phyloP scores from a whole-genome alignment of 2,113 vertebrate species.

The Monarcha castaneiventris region DNA sequence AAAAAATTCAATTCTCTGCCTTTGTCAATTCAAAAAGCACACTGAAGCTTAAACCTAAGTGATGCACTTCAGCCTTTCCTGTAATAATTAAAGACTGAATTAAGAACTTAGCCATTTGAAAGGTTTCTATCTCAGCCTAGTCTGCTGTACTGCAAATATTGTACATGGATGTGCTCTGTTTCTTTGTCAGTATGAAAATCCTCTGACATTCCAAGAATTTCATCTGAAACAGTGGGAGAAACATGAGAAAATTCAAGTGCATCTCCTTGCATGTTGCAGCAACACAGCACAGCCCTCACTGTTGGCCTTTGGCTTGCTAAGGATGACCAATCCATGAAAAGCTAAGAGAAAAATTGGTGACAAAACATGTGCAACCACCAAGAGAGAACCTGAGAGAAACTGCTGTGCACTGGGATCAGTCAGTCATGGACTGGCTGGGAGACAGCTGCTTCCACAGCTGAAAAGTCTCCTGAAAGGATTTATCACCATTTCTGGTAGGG shows the following conservation, averaged over 20 bases:
- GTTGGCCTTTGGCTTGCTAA: not conserved
- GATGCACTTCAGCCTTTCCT: not conserved
- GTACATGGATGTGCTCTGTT: not conserved
- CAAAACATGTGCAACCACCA: not conserved
- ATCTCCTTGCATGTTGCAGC: not conserved
- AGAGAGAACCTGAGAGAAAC: not conserved
- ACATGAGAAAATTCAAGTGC: not conserved
- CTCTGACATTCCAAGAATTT: not conserved
- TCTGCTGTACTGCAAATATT: not conserved
- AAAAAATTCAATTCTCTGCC: not conserved
- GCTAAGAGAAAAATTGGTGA: not conserved
- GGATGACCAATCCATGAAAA: not conserved
- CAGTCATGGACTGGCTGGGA: not conserved
- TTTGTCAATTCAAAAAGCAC: not conserved
- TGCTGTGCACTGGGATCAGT: not conserved
- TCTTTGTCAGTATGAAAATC: not conserved
- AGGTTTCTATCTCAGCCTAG: not conserved
- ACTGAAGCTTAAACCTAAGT: not conserved
- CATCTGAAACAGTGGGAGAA: not conserved
- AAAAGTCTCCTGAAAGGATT: not conserved
- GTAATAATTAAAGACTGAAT: not conserved
- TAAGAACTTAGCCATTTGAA: not conserved
- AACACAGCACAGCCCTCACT: not conserved
- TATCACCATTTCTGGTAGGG: not conserved
- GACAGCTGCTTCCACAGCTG: not conserved